Evolutionary conservation across 2,113 vertebrate genomes (phyloP).

Genomic region (Bufo bufo): DNA sequence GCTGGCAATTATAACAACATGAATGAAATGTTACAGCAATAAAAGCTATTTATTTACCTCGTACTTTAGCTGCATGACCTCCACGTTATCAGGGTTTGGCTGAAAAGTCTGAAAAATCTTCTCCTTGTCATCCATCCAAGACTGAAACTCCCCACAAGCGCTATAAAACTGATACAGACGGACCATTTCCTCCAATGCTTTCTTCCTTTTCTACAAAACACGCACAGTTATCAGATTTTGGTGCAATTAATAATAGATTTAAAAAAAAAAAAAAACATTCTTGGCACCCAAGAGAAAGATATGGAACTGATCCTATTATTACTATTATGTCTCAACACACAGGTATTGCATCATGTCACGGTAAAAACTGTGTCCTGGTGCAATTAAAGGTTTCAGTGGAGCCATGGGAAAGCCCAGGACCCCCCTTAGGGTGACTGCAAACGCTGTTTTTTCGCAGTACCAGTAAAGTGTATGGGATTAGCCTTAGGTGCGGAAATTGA

Average conservation of each 20-base stretch:
- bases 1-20: no score
- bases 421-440: no score
- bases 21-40: not conserved
- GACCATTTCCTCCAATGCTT: constrained; percentile 77
- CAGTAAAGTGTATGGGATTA: no score
- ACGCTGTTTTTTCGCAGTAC: no score
- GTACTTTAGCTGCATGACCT: constrained; percentile 78
- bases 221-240: not conserved
- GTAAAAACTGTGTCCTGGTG: no score
- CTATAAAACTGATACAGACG: constrained; percentile 79
- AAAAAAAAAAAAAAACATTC: not conserved
- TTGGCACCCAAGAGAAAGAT: not conserved
- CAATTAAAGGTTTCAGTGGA: no score
- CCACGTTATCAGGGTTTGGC: constrained; percentile 73
- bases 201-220: constrained; percentile 70
- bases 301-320: not conserved
- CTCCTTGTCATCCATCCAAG: constrained; percentile 86
- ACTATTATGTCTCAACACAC: no score
- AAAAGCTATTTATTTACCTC: constrained; percentile 72
- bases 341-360: no score
- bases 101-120: constrained; percentile 76
- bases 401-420: no score
- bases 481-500: no score
- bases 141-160: constrained; percentile 83
- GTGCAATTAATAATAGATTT: not conserved